Evolutionary conservation across 2,888 invertebrate species (phyloP).

Genomic region (Falcaria lacertinaria): DNA sequence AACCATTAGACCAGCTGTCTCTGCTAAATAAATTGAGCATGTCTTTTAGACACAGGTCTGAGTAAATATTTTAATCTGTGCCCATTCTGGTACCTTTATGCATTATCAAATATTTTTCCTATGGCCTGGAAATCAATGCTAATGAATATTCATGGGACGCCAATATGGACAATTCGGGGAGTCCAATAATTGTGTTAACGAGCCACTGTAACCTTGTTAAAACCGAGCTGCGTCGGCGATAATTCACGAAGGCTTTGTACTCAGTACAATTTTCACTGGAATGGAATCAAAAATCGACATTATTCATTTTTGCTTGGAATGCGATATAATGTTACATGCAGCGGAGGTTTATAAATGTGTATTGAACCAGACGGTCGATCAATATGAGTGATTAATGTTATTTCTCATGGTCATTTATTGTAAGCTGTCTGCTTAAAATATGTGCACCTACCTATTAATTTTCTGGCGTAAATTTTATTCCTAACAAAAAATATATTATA

Average conservation of each 20-base stretch:
- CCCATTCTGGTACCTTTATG: not conserved
- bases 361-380: not conserved
- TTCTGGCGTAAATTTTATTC: no score
- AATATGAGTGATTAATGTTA: not conserved
- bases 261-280: slow-evolving; percentile 13
- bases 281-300: slow-evolving; percentile 7
- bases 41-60: no score
- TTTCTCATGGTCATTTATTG: not conserved
- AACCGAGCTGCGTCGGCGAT: slow-evolving; percentile 14
- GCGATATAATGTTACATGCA: not conserved
- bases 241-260: slow-evolving; percentile 10
- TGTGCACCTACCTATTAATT: no score
- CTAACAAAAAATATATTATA: no score
- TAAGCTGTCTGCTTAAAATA: no score
- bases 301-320: slow-evolving; percentile 3
- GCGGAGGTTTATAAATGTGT: not conserved
- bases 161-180: slow-evolving; percentile 33
- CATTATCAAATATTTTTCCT: slow-evolving; percentile 4
- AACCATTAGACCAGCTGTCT: no score
- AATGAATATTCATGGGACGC: slow-evolving; percentile 48
- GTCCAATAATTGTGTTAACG: slow-evolving; percentile 43
- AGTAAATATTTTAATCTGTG: no score
- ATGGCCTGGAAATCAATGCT: slow-evolving; percentile 26
- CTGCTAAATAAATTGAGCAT: no score
- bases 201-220: slow-evolving; percentile 38